Conservation (phyloP, 2,113 vertebrate species). For the Charina bottae region DNA sequence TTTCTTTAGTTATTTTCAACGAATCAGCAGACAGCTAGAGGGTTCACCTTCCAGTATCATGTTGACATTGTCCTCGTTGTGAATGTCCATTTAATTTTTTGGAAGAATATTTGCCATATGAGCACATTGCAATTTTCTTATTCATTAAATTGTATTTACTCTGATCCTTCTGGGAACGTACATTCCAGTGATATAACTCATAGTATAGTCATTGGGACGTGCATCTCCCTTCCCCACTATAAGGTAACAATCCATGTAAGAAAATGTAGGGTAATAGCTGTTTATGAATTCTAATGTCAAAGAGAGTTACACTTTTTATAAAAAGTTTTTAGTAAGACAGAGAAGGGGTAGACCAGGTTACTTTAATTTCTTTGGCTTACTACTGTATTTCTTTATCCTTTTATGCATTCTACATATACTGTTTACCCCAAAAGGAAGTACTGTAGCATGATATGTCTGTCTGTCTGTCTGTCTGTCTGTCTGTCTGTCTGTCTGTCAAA, state of each 20-base stretch:
- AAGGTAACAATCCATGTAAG: neutral
- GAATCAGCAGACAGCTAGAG: neutral
- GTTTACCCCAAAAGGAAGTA: neutral
- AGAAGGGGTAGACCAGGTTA: neutral
- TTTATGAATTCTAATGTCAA: neutral
- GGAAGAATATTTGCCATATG: neutral
- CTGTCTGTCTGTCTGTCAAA: neutral
- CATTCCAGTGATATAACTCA: neutral
- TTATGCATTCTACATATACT: neutral
- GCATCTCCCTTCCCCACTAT: neutral
- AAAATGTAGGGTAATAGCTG: neutral
- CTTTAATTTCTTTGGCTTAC: neutral
- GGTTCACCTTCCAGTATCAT: neutral
- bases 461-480: neutral
- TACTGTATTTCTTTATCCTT: neutral
- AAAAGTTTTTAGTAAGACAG: neutral
- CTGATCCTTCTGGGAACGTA: neutral
- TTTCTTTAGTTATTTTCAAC: neutral
- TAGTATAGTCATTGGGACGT: neutral
- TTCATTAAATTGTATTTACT: neutral
- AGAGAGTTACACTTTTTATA: neutral
- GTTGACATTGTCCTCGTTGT: neutral
- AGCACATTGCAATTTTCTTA: neutral
- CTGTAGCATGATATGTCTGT: neutral
- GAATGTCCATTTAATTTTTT: neutral